Percentiles rank a stretch among this genome's conserved stretches.
Conservation (phyloP, 2,888 invertebrate species). For the Oscheius sp. region DNA sequence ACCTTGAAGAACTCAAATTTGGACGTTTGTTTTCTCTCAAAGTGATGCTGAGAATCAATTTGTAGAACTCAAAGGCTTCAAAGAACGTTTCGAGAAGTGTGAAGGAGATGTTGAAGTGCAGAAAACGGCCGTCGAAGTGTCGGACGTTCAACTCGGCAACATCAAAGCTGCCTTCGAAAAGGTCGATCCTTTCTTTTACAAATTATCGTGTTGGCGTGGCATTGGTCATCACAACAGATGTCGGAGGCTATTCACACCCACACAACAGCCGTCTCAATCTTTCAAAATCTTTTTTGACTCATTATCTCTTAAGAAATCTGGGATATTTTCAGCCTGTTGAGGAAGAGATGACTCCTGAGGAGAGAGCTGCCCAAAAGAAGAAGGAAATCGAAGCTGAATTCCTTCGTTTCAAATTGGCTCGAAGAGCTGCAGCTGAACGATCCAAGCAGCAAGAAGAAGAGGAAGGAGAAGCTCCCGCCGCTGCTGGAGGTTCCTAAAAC, state of each 20-base stretch:
- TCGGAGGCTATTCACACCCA: background rate
- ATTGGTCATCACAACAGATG: conserved; percentile 17
- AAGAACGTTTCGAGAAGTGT: conserved; percentile 68
- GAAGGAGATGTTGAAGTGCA: conserved; percentile 48
- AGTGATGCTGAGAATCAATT: no score
- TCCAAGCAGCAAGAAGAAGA: conserved; percentile 33
- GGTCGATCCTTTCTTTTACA: conserved; percentile 34
- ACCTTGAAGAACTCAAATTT: conserved; percentile 65
- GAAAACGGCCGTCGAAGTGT: conserved; percentile 59
- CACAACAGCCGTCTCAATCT: conserved; percentile 10
- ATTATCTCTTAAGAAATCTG: background rate
- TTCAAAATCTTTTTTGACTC: conserved; percentile 3
- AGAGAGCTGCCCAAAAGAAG: conserved; percentile 65
- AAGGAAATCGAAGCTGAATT: conserved; percentile 69
- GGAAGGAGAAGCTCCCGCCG: conserved; percentile 14
- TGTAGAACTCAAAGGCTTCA: conserved; percentile 66
- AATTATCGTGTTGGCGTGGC: background rate
- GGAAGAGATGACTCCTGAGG: conserved; percentile 67
- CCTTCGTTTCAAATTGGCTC: conserved; percentile 65
- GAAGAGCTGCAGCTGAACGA: conserved; percentile 60
- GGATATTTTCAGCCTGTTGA: conserved; percentile 26
- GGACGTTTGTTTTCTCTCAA: conserved; percentile 53
- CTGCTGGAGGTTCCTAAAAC: conserved; percentile 29
- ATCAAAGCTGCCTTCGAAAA: conserved; percentile 68
- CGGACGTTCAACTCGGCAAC: conserved; percentile 60